Percentiles rank a stretch among this genome's conserved stretches.
These are phyloP conservation scores for Halyomorpha halys DNA, from an alignment of 1,140 invertebrate genomes.

Conservation along the genomic window DNA sequence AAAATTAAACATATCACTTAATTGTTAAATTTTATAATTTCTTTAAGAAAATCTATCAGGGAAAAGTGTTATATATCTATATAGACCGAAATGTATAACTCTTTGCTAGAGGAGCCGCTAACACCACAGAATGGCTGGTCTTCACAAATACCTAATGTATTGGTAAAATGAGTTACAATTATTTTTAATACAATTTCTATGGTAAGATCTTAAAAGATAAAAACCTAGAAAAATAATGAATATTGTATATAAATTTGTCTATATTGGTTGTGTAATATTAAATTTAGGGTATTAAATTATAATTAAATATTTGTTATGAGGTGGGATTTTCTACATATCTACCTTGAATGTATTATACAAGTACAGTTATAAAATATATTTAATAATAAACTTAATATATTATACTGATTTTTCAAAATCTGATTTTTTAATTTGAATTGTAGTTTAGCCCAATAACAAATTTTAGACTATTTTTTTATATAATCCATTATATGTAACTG, in stretches of 20 bases:
- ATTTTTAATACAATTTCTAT: conserved; percentile 12
- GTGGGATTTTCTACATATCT: conserved; percentile 3
- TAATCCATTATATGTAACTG: conserved; percentile 1
- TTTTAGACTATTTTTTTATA: conserved; percentile 11
- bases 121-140: conserved; percentile 1
- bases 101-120: background rate
- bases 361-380: conserved; percentile 1
- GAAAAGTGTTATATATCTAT: conserved; percentile 14
- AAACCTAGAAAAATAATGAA: conserved; percentile 8
- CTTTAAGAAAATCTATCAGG: conserved; percentile 11
- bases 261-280: conserved; percentile 9
- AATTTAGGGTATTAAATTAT: background rate
- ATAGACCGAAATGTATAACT: conserved; percentile 1
- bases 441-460: conserved; percentile 1
- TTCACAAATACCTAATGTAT: conserved; percentile 12
- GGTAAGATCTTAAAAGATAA: conserved; percentile 14
- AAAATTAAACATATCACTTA: conserved; percentile 23
- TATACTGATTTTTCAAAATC: background rate
- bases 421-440: background rate
- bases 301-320: conserved; percentile 4
- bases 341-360: conserved; percentile 4
- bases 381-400: background rate
- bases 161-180: conserved; percentile 13
- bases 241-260: conserved; percentile 11
- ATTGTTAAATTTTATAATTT: conserved; percentile 22